Percentiles rank a stretch among this genome's conserved stretches.
phyloP scores from a whole-genome alignment of 1,140 invertebrate genomes.

The Drosophila bocki region DNA sequence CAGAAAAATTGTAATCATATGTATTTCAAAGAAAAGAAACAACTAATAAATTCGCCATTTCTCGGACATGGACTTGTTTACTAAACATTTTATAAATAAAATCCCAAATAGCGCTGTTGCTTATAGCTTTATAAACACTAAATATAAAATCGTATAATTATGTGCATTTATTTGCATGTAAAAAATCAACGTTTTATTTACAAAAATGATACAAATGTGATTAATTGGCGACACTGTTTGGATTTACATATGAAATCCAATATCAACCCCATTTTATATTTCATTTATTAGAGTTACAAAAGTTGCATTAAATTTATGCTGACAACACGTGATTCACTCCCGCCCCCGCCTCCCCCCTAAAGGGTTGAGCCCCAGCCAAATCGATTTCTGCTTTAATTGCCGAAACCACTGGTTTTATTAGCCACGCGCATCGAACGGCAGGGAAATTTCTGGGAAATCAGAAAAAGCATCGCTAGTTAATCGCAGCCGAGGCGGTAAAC shows the following conservation, averaged over 20 bases:
- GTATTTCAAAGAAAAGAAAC: background rate
- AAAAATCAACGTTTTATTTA: background rate
- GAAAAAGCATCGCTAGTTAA: slow-evolving; percentile 10
- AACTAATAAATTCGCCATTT: background rate
- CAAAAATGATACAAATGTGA: background rate
- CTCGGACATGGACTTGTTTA: slow-evolving; percentile 7
- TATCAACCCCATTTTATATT: background rate
- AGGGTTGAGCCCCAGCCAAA: slow-evolving; percentile 17
- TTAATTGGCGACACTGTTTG: background rate
- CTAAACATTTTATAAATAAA: slow-evolving; percentile 15
- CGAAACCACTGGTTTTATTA: slow-evolving; percentile 32
- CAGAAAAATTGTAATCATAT: background rate
- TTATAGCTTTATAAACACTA: background rate
- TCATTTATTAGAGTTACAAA: background rate
- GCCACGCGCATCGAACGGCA: slow-evolving; percentile 31
- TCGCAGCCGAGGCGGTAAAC: slow-evolving; percentile 15
- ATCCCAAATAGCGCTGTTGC: background rate
- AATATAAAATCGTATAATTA: background rate
- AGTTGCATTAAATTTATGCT: slow-evolving; percentile 1
- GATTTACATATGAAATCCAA: background rate
- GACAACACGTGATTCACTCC: slow-evolving; percentile 35
- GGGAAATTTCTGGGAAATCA: slow-evolving; percentile 20
- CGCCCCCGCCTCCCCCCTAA: background rate
- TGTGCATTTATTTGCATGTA: slow-evolving; percentile 3
- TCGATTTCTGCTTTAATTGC: slow-evolving; percentile 54